Evolutionary conservation across 1,140 invertebrate genomes (phyloP).

Genomic region (Oedothorax gibbosus): DNA sequence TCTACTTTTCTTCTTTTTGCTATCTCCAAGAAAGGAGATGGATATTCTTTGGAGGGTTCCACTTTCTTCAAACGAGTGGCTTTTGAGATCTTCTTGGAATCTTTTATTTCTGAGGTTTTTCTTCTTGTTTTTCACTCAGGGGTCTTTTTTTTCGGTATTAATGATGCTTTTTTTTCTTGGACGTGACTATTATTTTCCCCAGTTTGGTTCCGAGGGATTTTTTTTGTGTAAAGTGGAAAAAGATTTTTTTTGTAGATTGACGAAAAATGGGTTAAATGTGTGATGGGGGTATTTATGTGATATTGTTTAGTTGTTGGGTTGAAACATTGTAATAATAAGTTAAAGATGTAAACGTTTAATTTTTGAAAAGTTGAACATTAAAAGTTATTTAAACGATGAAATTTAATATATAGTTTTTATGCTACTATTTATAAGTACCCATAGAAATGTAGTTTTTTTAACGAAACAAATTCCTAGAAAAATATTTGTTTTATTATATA

Average conservation of each 20-base stretch:
- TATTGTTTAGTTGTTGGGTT: too few species aligned
- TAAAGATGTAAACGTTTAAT: too few species aligned
- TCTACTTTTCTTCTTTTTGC: neutral
- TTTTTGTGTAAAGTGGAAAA: neutral
- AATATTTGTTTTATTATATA: too few species aligned
- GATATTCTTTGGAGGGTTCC: constrained; percentile 24
- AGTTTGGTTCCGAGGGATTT: constrained; percentile 8
- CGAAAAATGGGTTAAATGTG: too few species aligned
- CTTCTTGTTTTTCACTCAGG: constrained; percentile 43
- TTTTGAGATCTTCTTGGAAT: neutral
- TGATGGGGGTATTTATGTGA: too few species aligned
- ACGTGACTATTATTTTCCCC: constrained; percentile 59
- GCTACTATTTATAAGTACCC: too few species aligned
- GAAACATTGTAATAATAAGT: too few species aligned
- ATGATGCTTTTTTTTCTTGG: constrained; percentile 36
- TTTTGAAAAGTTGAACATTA: too few species aligned
- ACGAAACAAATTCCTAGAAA: too few species aligned
- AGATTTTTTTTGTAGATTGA: neutral
- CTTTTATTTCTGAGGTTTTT: constrained; percentile 3
- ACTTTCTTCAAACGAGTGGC: constrained; percentile 50
- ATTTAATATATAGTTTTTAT: too few species aligned
- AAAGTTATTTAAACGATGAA: too few species aligned
- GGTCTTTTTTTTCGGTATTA: constrained; percentile 40
- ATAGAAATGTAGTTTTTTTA: too few species aligned
- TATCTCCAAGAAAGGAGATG: neutral